These are phyloP conservation scores for Bombus confusus DNA, from an alignment of 1,140 invertebrate genomes.

Conservation along the genomic window DNA sequence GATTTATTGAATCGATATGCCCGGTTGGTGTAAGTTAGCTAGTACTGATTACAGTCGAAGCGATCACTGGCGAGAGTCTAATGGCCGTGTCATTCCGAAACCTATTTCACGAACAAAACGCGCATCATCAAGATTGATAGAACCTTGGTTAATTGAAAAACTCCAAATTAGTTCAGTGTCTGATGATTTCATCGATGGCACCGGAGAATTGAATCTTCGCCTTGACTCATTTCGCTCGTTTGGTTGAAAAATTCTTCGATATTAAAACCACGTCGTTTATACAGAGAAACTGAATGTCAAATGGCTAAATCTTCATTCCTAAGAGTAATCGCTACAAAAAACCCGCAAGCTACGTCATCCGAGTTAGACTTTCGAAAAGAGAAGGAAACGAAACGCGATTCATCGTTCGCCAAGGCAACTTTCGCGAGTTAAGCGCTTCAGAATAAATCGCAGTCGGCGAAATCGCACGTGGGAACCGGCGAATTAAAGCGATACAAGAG, in stretches of 20 bases:
- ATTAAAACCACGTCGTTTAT: neutral
- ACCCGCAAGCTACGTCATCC: neutral
- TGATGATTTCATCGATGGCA: neutral
- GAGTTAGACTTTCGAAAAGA: too few species aligned
- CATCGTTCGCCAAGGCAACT: too few species aligned
- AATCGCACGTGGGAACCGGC: slow-evolving; percentile 30
- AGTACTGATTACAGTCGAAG: slow-evolving; percentile 3
- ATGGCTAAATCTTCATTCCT: neutral
- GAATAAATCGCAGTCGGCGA: neutral
- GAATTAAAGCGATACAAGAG: slow-evolving; percentile 21
- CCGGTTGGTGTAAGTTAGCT: slow-evolving; percentile 12
- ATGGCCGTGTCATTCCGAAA: slow-evolving; percentile 9
- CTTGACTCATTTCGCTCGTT: neutral
- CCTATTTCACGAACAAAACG: slow-evolving; percentile 8
- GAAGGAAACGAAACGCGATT: too few species aligned
- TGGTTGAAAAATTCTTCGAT: neutral
- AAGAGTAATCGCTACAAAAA: neutral
- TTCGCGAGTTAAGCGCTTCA: neutral
- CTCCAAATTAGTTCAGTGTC: slow-evolving; percentile 1
- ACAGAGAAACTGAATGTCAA: neutral
- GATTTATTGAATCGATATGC: slow-evolving; percentile 35
- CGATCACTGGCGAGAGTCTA: neutral
- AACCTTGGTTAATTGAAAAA: neutral
- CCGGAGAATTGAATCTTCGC: neutral
- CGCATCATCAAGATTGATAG: neutral